Base-by-base conservation (phyloP, 1,140 invertebrate genomes). In the Venustaconcha ellipsiformis region DNA sequence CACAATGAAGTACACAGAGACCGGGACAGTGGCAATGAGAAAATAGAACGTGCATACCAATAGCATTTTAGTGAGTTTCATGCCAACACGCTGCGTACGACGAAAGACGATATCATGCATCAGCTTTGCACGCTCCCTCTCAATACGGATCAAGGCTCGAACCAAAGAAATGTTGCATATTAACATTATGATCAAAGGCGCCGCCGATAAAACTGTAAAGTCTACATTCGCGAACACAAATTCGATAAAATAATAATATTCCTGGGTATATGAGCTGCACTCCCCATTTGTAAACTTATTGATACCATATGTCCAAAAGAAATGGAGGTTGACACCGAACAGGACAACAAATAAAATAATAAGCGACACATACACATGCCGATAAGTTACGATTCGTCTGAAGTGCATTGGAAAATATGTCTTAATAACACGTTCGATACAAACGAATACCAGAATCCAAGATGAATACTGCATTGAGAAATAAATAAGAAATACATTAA, bases 371-470 rank as follows among this genome's bases (percentile, higher is more conserved):
- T 66, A 48, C 0, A 75, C 59, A 77, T 66, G 77, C 14, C 72
- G 71, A 14, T 62, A 71, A 13, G 79, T 82, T 55, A 76, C 79
- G 15, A 81, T 58, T 11, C 70, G 23, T 55, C 73, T 80, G n/a
- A 81, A 80, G 14, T 48, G 62, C 0, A 83, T 59, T 18, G 86
- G 86, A 65, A 79, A 76, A 57, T 78, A 80, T 13, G 80, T 82
- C 68, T 80, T 78, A 14, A 86, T 14, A 17, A 81, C 78, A 30
- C 86, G 76, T 64, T 86, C 84, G 1, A 85, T 60, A 0, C 83
- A 76, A 4, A 86, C 78, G n/a, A 78, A 76, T n/a, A 84, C 85
- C 15, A 86, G 74, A 67, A 85, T 82, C 86, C 86, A 87, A 0
- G 86, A 82, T 0, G 85, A 87, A 70, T 73, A 82, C 56, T 87